Evolutionary conservation across 2,113 vertebrate genomes (phyloP), one percentile per base, ranked within the genome.

Genomic region (Jaculus jaculus): DNA sequence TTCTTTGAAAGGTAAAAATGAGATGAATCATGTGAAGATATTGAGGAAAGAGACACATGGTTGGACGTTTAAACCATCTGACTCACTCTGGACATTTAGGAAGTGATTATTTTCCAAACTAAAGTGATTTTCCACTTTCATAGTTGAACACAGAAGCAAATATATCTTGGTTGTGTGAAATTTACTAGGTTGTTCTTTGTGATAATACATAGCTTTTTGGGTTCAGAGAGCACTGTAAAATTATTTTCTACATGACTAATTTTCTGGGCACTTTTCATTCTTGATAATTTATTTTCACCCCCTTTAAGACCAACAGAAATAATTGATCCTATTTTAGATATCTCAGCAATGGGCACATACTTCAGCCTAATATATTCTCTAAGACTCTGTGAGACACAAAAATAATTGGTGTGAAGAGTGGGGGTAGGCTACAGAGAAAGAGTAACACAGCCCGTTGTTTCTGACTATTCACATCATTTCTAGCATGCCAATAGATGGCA

Each of bases 241-340:
- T 84, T 94, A 79, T 94, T 94, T 94, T 94, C 28, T 87, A 21
- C 12, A 72, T 34, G 66, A 86, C 54, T 81, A 63, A 85, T 88
- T 87, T 95, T 91, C 74, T 60, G 21, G 74, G 58, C n/a, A 94
- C 77, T 77, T 93, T 85, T 94, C 37, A 72, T 79, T 91, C 82
- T 85, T 93, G 30, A 61, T 81, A 30, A 91, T 89, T 92, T 93
- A 81, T 89, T 87, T 96, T 87, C 63, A 85, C 87, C 20, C 34
- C 13, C 42, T 90, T 89, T n/a, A 95, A 90, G 72, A 80, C 60
- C 37, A 93, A 39, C 24, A 93, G 78, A 94, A 96, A 90, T 74
- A 94, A 65, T 91, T 92, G 17, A 86, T 94, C 18, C 71, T 89
- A 61, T 85, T 90, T 84, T 88, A 94, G 65, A 30, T 96, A 77